Base-by-base conservation (phyloP, 2,888 invertebrate genomes). In the Chymomyza fuscimana region DNA sequence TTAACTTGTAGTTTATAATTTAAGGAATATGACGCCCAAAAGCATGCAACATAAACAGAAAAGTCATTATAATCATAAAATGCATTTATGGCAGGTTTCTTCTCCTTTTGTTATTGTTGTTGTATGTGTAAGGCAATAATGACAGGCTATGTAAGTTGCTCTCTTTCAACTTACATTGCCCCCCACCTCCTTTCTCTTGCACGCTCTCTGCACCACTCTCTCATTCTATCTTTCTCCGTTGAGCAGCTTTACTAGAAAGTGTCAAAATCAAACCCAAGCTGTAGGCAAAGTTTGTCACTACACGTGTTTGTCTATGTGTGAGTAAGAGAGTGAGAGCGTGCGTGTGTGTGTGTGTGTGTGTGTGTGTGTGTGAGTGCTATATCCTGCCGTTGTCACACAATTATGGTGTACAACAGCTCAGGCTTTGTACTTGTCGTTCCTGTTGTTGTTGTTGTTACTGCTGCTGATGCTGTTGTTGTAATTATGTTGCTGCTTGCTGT, bases 31-130 rank as follows among this genome's bases (percentile, higher is more conserved):
- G 40, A 12, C 40, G 40, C 40, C 40, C 40, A 46, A 46, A 46
- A 58, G 58, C 19, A 58, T 58, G 58, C 58, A 79, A 81, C 76
- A 86, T 87, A 78, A 88, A 86, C 88, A 78, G 84, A 83, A 87
- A 85, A 86, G 86, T 88, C 86, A 85, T 85, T 85, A 85, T 88
- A 87, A 88, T 81, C 88, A 86, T 83, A 86, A 85, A 85, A 87
- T 78, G 88, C 86, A 87, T 86, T 87, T 87, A 83, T 88, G 86
- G 79, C 86, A 88, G 78, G 62, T 72, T 32, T 32, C 32, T 32
- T 65, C 16, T 12, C 5, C 10, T 58, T n/a, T 25, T 5, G 5
- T 12, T 22, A 12, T 58, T 19, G 9, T 22, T 12, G 12, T 12
- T 58, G 22, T 58, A 15, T 58, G 58, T 58, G 58, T 72, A 67